A percentile compares a stretch with the other conserved stretches of the same genome.
Conservation (phyloP, 2,113 vertebrate species). For the Cottus gobio region DNA sequence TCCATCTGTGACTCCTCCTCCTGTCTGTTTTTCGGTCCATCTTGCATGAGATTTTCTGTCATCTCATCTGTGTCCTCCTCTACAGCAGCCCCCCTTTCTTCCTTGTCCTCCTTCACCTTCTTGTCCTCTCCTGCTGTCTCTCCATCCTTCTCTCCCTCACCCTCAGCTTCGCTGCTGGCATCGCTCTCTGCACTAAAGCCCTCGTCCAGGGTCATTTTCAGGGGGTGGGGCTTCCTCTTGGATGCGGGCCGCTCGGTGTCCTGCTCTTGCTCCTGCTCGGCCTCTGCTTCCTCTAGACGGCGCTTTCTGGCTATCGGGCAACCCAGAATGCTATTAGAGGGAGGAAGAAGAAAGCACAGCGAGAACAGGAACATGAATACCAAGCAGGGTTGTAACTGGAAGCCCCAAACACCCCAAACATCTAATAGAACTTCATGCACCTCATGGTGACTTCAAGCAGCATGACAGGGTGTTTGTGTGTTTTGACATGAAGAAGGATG, state of each 20-base stretch:
- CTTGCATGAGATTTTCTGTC: neutral
- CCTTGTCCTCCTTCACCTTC: slow-evolving; percentile 46
- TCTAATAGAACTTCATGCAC: slow-evolving; percentile 21
- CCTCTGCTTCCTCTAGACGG: slow-evolving; percentile 87
- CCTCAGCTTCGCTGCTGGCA: slow-evolving; percentile 87
- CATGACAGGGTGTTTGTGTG: slow-evolving; percentile 21
- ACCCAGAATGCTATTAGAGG: slow-evolving; percentile 86
- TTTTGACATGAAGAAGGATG: slow-evolving; percentile 44
- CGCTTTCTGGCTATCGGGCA: slow-evolving; percentile 96
- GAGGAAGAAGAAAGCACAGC: neutral
- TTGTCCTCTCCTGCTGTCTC: slow-evolving; percentile 42
- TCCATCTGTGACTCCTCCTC: slow-evolving; percentile 39
- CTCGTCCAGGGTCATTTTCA: slow-evolving; percentile 93
- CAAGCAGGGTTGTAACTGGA: neutral
- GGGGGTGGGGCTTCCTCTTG: slow-evolving; percentile 93
- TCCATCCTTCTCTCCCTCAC: slow-evolving; percentile 69
- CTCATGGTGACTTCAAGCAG: slow-evolving; percentile 30
- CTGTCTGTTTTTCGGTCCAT: slow-evolving; percentile 19
- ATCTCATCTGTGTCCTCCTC: slow-evolving; percentile 37
- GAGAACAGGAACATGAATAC: neutral
- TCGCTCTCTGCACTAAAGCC: slow-evolving; percentile 92
- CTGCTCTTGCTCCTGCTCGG: slow-evolving; percentile 80
- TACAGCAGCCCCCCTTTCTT: slow-evolving; percentile 50
- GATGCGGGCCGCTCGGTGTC: slow-evolving; percentile 84
- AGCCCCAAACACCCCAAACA: neutral